phyloP scores from a whole-genome alignment of 2,113 vertebrate species.

The Gobio gobio region DNA sequence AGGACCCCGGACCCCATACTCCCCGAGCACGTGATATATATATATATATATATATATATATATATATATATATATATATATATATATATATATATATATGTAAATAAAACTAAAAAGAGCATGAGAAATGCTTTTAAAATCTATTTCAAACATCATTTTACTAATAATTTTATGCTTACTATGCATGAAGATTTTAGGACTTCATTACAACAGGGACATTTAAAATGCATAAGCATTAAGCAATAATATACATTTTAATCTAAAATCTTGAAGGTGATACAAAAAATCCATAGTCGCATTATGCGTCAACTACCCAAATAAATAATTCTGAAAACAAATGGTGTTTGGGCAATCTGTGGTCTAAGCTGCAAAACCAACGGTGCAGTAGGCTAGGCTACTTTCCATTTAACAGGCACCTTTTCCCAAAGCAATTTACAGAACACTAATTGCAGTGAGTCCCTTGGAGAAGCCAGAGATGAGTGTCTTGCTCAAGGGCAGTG shows the following conservation, averaged over 20 bases:
- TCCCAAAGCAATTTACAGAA: constrained; percentile 38
- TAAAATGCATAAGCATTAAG: background rate
- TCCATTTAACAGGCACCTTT: constrained; percentile 12
- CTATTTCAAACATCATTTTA: background rate
- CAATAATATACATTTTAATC: background rate
- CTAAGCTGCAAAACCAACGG: background rate
- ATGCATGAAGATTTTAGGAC: too few relatives aligned
- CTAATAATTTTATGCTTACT: background rate
- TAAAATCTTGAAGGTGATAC: background rate
- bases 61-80: too few relatives aligned
- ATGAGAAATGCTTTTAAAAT: background rate
- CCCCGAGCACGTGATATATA: too few relatives aligned
- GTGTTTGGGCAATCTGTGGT: background rate
- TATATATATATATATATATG: too few relatives aligned
- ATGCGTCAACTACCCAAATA: background rate
- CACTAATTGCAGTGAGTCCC: constrained; percentile 31
- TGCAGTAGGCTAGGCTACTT: background rate
- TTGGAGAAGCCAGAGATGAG: constrained; percentile 12
- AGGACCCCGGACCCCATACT: too few relatives aligned
- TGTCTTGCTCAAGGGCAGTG: constrained; percentile 34
- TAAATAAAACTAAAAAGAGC: too few relatives aligned
- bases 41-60: too few relatives aligned
- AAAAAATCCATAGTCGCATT: background rate
- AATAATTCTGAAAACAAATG: constrained; percentile 6
- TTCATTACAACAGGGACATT: background rate